A percentile compares a stretch with the other conserved stretches of the same genome.
Evolutionary conservation across 2,888 invertebrate species (phyloP).

Genomic region (Oscheius sp.): DNA sequence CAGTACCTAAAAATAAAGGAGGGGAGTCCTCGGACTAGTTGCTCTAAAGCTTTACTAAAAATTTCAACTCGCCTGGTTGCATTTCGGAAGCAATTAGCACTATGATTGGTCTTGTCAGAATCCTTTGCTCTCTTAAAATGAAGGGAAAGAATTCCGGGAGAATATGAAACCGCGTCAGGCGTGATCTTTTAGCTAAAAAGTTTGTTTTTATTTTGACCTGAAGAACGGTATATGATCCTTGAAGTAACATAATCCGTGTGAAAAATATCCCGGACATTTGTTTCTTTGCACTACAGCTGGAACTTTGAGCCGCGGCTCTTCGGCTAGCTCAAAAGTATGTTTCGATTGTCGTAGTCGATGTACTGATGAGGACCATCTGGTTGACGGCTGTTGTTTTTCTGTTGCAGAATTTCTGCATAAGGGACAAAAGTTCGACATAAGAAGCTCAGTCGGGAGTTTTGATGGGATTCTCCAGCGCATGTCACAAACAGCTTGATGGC

Average conservation of each 20-base stretch:
- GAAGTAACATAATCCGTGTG: neutral
- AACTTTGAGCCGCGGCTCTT: neutral
- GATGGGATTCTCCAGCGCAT: neutral
- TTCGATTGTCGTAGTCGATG: neutral
- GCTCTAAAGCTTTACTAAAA: too few relatives aligned
- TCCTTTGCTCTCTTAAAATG: neutral
- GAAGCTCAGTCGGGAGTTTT: neutral
- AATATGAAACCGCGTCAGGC: too few relatives aligned
- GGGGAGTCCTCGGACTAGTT: neutral
- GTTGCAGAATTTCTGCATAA: neutral
- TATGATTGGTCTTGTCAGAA: neutral
- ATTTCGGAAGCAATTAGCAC: conserved; percentile 17
- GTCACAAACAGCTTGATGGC: neutral
- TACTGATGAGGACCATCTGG: conserved; percentile 17
- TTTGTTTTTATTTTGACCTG: neutral
- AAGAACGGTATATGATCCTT: neutral
- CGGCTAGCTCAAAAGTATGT: neutral
- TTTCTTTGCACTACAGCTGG: conserved; percentile 1
- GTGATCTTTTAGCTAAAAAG: neutral
- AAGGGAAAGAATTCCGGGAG: neutral
- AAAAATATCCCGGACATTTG: conserved; percentile 15
- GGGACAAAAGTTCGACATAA: neutral
- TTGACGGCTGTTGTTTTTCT: neutral
- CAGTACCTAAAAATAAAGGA: conserved; percentile 9
- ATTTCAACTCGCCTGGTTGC: neutral